These are phyloP conservation scores for Hippasteria phrygiana DNA, from an alignment of 53 echinoderm and acorn worm genomes.

Conservation along the genomic window DNA sequence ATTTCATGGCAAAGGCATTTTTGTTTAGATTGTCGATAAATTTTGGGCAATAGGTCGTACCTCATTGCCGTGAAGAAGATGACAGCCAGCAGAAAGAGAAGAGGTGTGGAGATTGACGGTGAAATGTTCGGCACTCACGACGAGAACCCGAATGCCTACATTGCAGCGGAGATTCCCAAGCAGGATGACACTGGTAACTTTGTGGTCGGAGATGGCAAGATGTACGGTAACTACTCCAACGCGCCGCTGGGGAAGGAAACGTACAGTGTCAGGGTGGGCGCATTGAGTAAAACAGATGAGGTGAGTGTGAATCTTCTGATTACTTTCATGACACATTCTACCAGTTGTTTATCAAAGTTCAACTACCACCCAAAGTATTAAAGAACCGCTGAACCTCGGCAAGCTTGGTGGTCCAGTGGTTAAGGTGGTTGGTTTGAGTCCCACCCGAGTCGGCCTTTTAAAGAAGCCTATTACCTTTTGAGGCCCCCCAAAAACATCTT, in stretches of 20 bases:
- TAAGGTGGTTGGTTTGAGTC: too few species aligned
- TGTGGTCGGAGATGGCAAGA: slow-evolving; percentile 75
- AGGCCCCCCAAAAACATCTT: too few species aligned
- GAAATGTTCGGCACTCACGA: slow-evolving; percentile 22
- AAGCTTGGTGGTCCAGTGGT: too few species aligned
- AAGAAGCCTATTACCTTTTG: too few species aligned
- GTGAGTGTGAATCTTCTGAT: not conserved
- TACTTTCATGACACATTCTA: too few species aligned
- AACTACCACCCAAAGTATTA: too few species aligned
- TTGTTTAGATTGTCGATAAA: too few species aligned
- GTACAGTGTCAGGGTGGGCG: slow-evolving; percentile 70
- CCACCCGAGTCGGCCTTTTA: too few species aligned
- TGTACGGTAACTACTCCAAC: slow-evolving; percentile 77
- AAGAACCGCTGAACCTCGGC: too few species aligned
- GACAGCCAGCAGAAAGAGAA: not conserved
- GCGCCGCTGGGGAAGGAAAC: slow-evolving; percentile 70
- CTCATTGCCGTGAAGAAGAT: slow-evolving; percentile 26
- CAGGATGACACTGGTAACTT: slow-evolving; percentile 51
- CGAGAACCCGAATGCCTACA: slow-evolving; percentile 66
- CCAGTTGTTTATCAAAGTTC: too few species aligned
- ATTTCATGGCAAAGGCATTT: too few species aligned
- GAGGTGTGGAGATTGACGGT: slow-evolving; percentile 26
- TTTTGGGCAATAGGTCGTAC: too few species aligned
- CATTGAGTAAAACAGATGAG: slow-evolving; percentile 39
- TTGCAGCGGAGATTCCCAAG: slow-evolving; percentile 78